Evolutionary conservation across 2,888 invertebrate genomes (phyloP).

Genomic region (Schizotus pectinicornis): DNA sequence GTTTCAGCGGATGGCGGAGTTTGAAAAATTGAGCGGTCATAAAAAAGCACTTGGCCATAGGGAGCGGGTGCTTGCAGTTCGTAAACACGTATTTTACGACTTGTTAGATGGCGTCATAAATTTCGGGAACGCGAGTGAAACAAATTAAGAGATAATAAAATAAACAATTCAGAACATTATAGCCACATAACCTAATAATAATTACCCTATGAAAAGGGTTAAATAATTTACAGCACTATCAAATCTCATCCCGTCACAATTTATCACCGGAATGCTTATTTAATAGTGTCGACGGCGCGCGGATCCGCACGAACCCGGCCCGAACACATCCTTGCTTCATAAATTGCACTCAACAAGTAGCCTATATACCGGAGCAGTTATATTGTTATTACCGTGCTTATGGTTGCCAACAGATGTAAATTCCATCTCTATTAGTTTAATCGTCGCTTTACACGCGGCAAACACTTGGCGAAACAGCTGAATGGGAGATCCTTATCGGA

Average conservation of each 20-base stretch:
- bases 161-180: conserved; percentile 46
- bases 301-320: conserved; percentile 52
- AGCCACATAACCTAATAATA: conserved; percentile 55
- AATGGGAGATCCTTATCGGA: too few relatives aligned
- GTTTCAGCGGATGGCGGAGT: neutral
- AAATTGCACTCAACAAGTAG: conserved; percentile 62
- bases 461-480: too few relatives aligned
- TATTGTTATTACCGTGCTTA: conserved; percentile 61
- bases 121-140: conserved; percentile 28
- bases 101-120: conserved; percentile 30
- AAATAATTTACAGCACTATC: conserved; percentile 61
- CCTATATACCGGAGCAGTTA: conserved; percentile 59
- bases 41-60: conserved; percentile 24
- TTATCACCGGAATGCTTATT: conserved; percentile 61
- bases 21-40: conserved; percentile 22
- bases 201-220: conserved; percentile 59
- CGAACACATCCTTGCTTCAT: conserved; percentile 56
- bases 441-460: conserved; percentile 43
- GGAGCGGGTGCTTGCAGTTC: conserved; percentile 23
- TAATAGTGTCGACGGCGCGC: conserved; percentile 56
- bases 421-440: conserved; percentile 57
- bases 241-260: conserved; percentile 61
- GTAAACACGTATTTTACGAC: conserved; percentile 30
- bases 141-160: conserved; percentile 46
- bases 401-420: conserved; percentile 60